These are phyloP conservation scores for Podarcis cretensis DNA, from an alignment of 2,113 vertebrate species.

Conservation along the genomic window DNA sequence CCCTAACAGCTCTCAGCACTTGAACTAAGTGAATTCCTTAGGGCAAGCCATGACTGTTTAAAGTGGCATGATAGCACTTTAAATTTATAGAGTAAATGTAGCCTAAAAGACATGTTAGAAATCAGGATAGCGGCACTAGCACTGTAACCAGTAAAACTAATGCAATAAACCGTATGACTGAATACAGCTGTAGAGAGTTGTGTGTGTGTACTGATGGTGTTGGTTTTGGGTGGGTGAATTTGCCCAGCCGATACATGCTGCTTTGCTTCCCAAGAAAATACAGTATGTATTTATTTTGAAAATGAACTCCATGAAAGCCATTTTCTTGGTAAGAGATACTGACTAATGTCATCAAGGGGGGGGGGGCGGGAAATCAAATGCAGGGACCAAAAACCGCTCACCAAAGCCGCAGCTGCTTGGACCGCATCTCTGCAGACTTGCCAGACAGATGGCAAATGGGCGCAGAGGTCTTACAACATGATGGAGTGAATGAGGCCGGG, in stretches of 20 bases:
- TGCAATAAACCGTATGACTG: no score
- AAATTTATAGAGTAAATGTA: no score
- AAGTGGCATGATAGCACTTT: no score
- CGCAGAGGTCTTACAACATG: not conserved
- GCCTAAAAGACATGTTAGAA: no score
- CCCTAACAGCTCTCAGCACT: no score
- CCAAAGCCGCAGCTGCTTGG: not conserved
- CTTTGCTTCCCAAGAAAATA: not conserved
- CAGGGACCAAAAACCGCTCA: not conserved
- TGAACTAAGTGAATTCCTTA: no score
- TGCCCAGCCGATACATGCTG: not conserved
- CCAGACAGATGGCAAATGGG: conserved; percentile 6
- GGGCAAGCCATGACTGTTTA: no score
- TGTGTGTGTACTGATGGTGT: no score
- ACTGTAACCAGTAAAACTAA: no score
- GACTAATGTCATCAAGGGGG: not conserved
- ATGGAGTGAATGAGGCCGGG: not conserved
- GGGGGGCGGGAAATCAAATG: not conserved
- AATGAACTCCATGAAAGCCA: rapidly evolving
- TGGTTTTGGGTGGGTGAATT: no score
- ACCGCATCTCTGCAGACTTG: not conserved
- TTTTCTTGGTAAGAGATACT: rapidly evolving
- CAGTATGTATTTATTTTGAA: not conserved
- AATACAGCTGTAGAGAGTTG: no score
- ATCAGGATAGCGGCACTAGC: no score